A percentile compares a stretch with the other conserved stretches of the same genome.
These are phyloP conservation scores for Polyploca ridens DNA, from an alignment of 2,888 invertebrate genomes.

Conservation along the genomic window DNA sequence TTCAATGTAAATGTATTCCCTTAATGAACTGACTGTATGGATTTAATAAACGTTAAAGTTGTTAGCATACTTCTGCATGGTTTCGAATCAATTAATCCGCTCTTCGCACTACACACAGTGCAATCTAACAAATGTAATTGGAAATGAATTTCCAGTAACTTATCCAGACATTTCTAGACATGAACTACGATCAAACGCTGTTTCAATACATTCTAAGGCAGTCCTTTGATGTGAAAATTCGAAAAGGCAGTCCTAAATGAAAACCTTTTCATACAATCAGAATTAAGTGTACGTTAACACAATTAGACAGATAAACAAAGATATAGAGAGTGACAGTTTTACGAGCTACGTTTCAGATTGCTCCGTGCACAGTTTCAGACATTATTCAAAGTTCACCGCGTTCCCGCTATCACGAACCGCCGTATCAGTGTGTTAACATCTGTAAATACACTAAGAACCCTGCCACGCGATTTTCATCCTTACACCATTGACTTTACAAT, in stretches of 20 bases:
- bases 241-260: background rate
- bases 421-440: constrained; percentile 5
- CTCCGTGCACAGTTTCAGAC: background rate
- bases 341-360: background rate
- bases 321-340: background rate
- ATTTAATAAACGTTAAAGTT: background rate
- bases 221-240: background rate
- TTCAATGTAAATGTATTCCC: background rate
- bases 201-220: background rate
- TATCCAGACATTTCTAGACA: background rate
- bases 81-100: background rate
- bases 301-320: background rate
- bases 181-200: background rate
- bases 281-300: background rate
- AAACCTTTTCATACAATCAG: background rate
- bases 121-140: no score
- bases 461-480: constrained; percentile 7
- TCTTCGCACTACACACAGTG: background rate
- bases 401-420: constrained; percentile 5
- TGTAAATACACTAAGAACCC: background rate
- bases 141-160: no score
- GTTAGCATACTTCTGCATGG: background rate
- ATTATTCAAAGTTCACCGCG: constrained; percentile 1
- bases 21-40: background rate
- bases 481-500: constrained; percentile 7